phyloP scores from a whole-genome alignment of 2,113 vertebrate genomes.

The Mesitornis unicolor region DNA sequence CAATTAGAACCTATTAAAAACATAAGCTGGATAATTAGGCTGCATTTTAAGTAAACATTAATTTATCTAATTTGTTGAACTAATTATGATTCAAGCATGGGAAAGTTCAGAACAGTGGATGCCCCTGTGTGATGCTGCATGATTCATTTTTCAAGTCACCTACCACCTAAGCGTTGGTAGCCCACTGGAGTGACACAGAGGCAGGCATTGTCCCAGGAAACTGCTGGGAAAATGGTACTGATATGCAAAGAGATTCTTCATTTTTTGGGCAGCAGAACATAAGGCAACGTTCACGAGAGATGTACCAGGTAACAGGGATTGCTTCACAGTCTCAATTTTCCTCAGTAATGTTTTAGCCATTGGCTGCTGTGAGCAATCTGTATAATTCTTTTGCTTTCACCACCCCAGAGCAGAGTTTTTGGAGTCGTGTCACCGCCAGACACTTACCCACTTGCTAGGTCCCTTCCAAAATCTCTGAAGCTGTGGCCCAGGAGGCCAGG shows the following conservation, averaged over 20 bases:
- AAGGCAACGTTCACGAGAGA: background rate
- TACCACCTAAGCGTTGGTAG: background rate
- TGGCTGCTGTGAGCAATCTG: background rate
- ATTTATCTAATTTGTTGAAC: background rate
- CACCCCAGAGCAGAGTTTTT: background rate
- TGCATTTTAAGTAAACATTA: background rate
- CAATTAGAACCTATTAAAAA: background rate
- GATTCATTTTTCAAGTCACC: background rate
- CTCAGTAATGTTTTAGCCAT: background rate
- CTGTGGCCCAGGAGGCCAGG: background rate
- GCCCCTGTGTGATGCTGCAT: background rate
- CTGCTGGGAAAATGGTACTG: background rate
- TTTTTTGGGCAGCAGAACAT: background rate
- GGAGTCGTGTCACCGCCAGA: too few relatives aligned
- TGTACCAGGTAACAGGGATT: rapidly evolving
- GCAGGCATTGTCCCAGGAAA: background rate
- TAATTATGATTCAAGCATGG: background rate
- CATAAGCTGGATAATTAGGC: background rate
- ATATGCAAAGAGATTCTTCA: background rate
- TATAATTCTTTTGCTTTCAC: background rate
- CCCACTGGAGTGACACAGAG: background rate
- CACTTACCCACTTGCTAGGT: background rate
- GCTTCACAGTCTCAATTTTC: background rate
- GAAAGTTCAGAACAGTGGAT: background rate
- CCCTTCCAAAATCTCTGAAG: background rate